Evolutionary conservation across 2,113 vertebrate genomes (phyloP).

Genomic region (Saguinus midas): DNA sequence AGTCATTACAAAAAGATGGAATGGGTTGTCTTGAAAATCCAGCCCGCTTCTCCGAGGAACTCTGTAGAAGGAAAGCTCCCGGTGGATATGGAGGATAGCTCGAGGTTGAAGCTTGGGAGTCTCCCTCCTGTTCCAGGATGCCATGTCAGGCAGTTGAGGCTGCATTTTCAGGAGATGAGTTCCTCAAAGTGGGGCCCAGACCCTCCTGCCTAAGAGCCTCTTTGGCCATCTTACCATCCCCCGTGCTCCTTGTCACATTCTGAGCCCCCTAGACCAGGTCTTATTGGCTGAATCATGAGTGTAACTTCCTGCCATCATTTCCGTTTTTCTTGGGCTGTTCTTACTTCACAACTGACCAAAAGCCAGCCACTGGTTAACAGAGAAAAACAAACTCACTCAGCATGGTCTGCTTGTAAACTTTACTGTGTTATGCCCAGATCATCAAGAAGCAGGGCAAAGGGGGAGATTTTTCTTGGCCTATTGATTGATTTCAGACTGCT

Average conservation of each 20-base stretch:
- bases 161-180: background rate
- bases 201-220: background rate
- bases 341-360: background rate
- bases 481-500: background rate
- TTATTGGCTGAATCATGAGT: background rate
- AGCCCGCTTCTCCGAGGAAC: background rate
- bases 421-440: background rate
- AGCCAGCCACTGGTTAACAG: background rate
- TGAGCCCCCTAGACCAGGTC: background rate
- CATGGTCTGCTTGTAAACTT: background rate
- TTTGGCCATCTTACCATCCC: background rate
- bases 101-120: background rate
- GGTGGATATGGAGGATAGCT: no score
- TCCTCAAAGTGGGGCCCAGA: background rate
- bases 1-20: background rate
- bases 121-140: background rate
- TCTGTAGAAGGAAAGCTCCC: background rate
- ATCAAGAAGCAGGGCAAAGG: background rate
- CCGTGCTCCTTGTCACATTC: background rate
- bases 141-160: background rate
- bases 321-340: background rate
- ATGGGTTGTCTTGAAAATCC: background rate
- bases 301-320: background rate
- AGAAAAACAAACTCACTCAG: background rate
- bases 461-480: background rate